phyloP scores from a whole-genome alignment of 2,888 invertebrate genomes.

The Cantharis flavilabris region DNA sequence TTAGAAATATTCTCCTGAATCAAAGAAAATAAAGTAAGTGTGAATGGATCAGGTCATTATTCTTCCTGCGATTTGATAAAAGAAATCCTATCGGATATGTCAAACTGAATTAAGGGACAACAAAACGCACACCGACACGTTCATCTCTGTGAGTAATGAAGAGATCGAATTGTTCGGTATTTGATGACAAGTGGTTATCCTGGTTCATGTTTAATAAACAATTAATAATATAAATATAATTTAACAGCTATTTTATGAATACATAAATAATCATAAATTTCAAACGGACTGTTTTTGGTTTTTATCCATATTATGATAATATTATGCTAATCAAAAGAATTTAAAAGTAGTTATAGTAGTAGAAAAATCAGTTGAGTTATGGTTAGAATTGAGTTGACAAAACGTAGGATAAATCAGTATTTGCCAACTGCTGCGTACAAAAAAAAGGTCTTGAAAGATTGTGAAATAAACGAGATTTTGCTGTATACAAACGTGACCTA shows the following conservation, averaged over 20 bases:
- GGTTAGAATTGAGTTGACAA: background rate
- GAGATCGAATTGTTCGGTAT: conserved; percentile 37
- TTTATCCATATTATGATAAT: background rate
- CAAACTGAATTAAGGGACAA: conserved; percentile 42
- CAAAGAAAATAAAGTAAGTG: conserved; percentile 40
- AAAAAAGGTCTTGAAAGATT: background rate
- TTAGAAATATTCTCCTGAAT: conserved; percentile 23
- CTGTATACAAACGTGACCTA: background rate
- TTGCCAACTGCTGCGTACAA: background rate
- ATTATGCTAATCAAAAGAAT: background rate
- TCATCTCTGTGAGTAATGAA: conserved; percentile 46
- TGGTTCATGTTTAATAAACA: conserved; percentile 6
- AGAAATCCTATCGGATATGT: conserved; percentile 46
- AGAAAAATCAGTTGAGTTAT: background rate
- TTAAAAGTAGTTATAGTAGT: background rate
- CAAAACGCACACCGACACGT: conserved; percentile 41
- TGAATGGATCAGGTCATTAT: conserved; percentile 42
- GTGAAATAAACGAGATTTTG: background rate
- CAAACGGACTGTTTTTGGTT: background rate
- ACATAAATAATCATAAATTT: background rate
- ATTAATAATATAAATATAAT: background rate
- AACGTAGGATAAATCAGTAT: background rate
- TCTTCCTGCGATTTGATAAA: conserved; percentile 45
- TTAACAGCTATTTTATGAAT: background rate
- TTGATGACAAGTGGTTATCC: conserved; percentile 44